Base-by-base conservation (phyloP, 1,140 invertebrate species). In the Trachymyrmex cornetzi region DNA sequence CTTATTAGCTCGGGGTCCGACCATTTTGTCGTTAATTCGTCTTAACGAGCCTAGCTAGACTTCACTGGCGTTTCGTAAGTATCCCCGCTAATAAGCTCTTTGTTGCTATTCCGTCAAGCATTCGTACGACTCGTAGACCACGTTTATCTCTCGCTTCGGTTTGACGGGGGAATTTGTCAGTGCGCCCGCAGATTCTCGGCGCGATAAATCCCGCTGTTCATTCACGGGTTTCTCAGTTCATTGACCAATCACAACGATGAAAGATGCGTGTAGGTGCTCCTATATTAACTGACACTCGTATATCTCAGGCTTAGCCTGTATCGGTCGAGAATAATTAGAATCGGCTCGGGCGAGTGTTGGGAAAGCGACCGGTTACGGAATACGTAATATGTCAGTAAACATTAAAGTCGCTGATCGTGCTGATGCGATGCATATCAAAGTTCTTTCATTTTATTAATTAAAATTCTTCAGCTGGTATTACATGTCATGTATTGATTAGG, bases 11-110 rank as follows among this genome's bases (percentile, higher is more conserved):
- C 87, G 89, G 90, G 88, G 89, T 89, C 63, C 30, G 75, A 59
- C 85, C 92, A 88, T 90, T 91, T 88, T 88, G 69, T 77, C 87
- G 88, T 89, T 93, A 94, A 94, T 93, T 94, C 90, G 90, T 91
- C 91, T 89, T 93, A 93, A 94, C 92, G 92, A 94, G 92, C 77
- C 74, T 81, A 30, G 87, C 59, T 75, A 48, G n/a, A 22, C 66
- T 61, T 38, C 50, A 57, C 85, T n/a, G 69, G 89, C 85, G 88
- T 92, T 90, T 92, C 89, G 89, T 87, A 89, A 92, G 87, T 88
- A 90, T 89, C 53, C 85, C 48, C 88, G 89, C 90, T 93, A 93
- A 93, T 92, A 91, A 93, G 90, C 80, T 88, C 91, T 92, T 93
- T 90, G 92, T 92, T 87, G 81, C 66, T 82, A 80, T 84, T 75